Conservation (phyloP, 2,888 invertebrate genomes). For the Geotrupes spiniger region DNA sequence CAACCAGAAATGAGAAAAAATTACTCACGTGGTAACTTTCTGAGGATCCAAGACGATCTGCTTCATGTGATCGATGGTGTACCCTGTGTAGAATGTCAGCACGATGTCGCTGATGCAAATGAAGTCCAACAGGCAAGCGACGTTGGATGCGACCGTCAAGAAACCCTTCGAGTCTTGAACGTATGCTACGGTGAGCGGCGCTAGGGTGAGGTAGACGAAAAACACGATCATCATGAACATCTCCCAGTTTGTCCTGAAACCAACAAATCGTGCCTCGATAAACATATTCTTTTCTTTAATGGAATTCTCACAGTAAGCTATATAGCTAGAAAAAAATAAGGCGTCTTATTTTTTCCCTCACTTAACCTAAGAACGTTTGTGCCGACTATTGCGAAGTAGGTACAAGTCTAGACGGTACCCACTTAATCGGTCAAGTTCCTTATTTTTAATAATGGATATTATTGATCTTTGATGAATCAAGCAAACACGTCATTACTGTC, state of each 20-base stretch:
- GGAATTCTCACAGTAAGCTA: conserved; percentile 1
- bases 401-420: not conserved
- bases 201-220: conserved; percentile 13
- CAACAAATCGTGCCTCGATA: not conserved
- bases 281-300: not conserved
- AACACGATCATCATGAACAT: conserved; percentile 24
- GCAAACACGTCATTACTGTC: no score
- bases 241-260: conserved; percentile 26
- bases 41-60: conserved; percentile 39
- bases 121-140: conserved; percentile 25
- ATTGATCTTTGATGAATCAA: no score
- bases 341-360: no score
- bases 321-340: no score
- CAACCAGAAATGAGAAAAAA: not conserved
- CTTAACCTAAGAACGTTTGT: not conserved
- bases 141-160: not conserved
- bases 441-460: no score
- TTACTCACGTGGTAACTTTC: conserved; percentile 38
- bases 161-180: conserved; percentile 19
- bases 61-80: conserved; percentile 42
- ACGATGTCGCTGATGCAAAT: conserved; percentile 41
- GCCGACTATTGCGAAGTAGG: no score
- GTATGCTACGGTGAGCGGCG: conserved; percentile 25
- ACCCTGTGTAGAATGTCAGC: conserved; percentile 46
- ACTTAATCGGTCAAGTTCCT: no score